These are phyloP conservation scores for Selene dorsalis DNA, from an alignment of 2,797 vertebrate genomes.

Conservation along the genomic window DNA sequence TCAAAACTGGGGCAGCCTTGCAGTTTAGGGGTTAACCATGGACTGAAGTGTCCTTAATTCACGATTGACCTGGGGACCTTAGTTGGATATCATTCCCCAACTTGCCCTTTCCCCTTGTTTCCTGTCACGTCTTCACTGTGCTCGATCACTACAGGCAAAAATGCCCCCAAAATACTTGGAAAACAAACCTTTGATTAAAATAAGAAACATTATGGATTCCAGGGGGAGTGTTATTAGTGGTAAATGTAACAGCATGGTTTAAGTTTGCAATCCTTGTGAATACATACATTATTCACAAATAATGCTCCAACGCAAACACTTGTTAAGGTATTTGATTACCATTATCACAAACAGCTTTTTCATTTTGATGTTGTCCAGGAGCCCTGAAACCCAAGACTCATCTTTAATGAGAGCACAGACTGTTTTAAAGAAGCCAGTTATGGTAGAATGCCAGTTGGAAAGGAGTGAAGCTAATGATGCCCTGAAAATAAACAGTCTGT, in stretches of 20 bases:
- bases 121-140: background rate
- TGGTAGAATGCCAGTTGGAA: slow-evolving; percentile 20
- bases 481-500: slow-evolving; percentile 12
- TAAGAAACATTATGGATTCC: background rate
- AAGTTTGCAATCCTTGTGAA: background rate
- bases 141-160: background rate
- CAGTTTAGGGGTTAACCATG: background rate
- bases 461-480: background rate
- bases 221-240: background rate
- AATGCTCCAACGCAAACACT: background rate
- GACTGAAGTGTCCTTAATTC: background rate
- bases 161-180: background rate
- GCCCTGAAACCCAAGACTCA: background rate
- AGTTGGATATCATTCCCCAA: background rate
- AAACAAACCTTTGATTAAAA: background rate
- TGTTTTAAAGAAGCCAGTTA: slow-evolving; percentile 17
- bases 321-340: background rate
- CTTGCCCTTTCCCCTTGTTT: background rate
- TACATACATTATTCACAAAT: background rate
- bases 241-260: background rate
- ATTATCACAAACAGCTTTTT: background rate
- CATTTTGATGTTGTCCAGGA: slow-evolving; percentile 2
- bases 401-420: slow-evolving; percentile 6
- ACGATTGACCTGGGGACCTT: background rate
- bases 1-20: background rate